Percentiles rank a stretch among this genome's conserved stretches.
phyloP scores from a whole-genome alignment of 2,113 vertebrate genomes.

The Zosterops japonicus region DNA sequence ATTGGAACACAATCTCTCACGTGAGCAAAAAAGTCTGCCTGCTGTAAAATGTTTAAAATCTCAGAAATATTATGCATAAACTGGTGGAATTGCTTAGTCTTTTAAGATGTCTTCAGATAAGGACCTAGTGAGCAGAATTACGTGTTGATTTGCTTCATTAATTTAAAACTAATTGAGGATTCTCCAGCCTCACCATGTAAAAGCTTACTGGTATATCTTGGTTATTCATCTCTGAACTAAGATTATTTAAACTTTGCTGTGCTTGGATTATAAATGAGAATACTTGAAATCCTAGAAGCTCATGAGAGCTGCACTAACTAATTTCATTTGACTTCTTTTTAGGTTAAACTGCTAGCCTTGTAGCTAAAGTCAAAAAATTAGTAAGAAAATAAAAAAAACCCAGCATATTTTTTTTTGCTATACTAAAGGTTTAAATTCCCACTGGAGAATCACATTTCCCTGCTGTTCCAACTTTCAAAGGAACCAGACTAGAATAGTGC shows the following conservation, averaged over 20 bases:
- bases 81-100: not conserved
- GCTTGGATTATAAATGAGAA: not conserved
- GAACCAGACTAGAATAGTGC: not conserved
- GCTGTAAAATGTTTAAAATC: not conserved
- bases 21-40: not conserved
- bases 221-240: not conserved
- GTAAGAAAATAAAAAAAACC: not conserved
- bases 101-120: not conserved
- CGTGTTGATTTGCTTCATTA: not conserved
- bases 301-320: not conserved
- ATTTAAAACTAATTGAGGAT: not conserved
- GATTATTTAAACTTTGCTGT: not conserved
- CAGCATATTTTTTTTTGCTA: not conserved
- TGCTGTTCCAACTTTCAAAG: not conserved
- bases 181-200: not conserved
- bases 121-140: not conserved
- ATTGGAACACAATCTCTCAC: rapidly evolving
- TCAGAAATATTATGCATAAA: not conserved
- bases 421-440: not conserved
- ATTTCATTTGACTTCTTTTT: not conserved
- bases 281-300: not conserved
- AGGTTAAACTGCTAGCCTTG: not conserved
- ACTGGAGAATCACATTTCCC: not conserved
- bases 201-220: not conserved
- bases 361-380: not conserved